Evolutionary conservation across 2,888 invertebrate species (phyloP).

Genomic region (Thumatha senex): DNA sequence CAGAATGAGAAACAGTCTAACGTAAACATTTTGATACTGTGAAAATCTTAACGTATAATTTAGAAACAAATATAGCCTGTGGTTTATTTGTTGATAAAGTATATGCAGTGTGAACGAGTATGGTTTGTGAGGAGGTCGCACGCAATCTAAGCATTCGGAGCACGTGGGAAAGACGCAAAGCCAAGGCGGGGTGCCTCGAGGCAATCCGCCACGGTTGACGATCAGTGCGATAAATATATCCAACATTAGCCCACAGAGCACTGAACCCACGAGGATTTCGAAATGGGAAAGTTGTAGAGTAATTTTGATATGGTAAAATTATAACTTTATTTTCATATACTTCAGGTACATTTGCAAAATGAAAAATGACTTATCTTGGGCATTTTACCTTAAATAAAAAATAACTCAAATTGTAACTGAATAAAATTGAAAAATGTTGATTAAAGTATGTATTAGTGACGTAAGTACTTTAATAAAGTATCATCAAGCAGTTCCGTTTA

Average conservation of each 20-base stretch:
- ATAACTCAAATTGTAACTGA: neutral
- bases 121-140: constrained; percentile 72
- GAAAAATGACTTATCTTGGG: no score
- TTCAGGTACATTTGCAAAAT: neutral
- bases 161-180: constrained; percentile 77
- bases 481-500: constrained; percentile 10
- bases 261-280: constrained; percentile 46
- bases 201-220: constrained; percentile 77
- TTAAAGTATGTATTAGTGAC: neutral
- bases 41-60: constrained; percentile 26
- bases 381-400: neutral
- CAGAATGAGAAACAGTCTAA: constrained; percentile 46
- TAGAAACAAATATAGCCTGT: constrained; percentile 31
- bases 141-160: constrained; percentile 80
- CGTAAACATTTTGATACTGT: constrained; percentile 40
- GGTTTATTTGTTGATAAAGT: constrained; percentile 46
- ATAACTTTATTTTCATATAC: no score
- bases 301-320: neutral
- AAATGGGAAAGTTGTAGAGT: constrained; percentile 1
- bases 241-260: constrained; percentile 75
- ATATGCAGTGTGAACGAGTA: constrained; percentile 54
- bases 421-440: neutral
- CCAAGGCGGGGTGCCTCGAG: constrained; percentile 71
- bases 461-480: constrained; percentile 3
- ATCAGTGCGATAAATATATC: constrained; percentile 78